Evolutionary conservation across 2,797 vertebrate species (phyloP), one percentile per base, ranked within the genome.

Genomic region (Botia almorhae): DNA sequence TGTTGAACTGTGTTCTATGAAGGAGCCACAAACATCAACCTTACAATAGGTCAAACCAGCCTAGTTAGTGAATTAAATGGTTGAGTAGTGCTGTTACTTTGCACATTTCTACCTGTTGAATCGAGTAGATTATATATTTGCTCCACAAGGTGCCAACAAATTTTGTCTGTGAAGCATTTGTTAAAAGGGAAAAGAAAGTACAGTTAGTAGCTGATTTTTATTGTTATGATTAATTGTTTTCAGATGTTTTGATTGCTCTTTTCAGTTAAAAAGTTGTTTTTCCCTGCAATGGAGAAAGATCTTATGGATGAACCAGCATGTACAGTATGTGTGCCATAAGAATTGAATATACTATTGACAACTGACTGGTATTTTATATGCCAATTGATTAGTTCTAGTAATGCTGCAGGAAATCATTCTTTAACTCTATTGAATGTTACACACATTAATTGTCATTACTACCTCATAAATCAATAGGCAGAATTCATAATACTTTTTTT

Each of bases 311-410:
- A 63, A 56, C 70, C 78, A 78, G 70, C 55, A 61, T 74, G 48
- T 76, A 81, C 61, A 77, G 43, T 21, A 13, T 73, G 69, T 76
- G 29, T 84, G 50, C 55, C 50, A 76, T 58, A 60, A 70, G 80
- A 73, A 26, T 70, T 75, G 58, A 11, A 86, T 26, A 86, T 76
- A 84, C 19, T 82, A 71, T 29, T 75, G 73, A 71, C 55, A 36
- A 69, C 8, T 68, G 13, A 63, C 55, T 23, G 26, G 13, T 46
- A 60, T 13, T 67, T 56, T 6, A 0, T 21, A 63, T 10, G 1
- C 13, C 26, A 26, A 14, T 63, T 55, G 58, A 68, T 75, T 74
- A 39, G 36, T 81, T 55, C 26, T 50, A 19, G 29, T 11, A 67
- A 67, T 68, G 50, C 33, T 71, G 46, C 56, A 53, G 14, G 29